A percentile compares a stretch with the other conserved stretches of the same genome.
These are phyloP conservation scores for Azemiops feae DNA, from an alignment of 2,113 vertebrate genomes.

Conservation along the genomic window DNA sequence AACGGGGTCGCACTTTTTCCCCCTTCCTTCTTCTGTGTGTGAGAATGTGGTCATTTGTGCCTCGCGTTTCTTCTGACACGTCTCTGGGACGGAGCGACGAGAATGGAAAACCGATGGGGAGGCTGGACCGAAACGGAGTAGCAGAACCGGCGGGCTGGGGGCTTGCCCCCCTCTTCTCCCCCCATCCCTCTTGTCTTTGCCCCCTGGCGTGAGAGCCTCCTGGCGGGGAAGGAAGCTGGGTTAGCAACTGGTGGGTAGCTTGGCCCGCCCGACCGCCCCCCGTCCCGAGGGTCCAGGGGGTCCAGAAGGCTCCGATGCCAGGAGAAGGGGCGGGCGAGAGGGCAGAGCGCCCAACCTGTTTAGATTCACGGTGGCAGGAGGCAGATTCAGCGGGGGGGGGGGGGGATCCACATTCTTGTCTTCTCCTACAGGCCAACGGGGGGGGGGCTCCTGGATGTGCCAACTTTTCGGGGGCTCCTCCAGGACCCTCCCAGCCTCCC, in stretches of 20 bases:
- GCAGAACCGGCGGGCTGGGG: not conserved
- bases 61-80: not conserved
- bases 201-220: not conserved
- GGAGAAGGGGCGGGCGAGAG: not conserved
- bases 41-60: not conserved
- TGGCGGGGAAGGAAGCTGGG: not conserved
- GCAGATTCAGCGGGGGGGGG: too few species aligned
- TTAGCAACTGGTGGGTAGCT: not conserved
- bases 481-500: not conserved
- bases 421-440: not conserved
- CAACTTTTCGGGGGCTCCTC: not conserved
- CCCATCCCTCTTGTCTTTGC: not conserved
- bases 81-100: not conserved
- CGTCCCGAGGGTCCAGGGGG: not conserved
- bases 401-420: rapidly evolving
- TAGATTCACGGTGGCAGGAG: not conserved
- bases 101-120: not conserved
- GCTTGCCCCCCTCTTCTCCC: not conserved
- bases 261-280: not conserved
- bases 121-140: not conserved
- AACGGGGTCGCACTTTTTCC: rapidly evolving
- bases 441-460: not conserved
- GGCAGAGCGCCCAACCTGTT: not conserved
- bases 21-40: not conserved
- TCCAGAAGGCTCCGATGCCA: not conserved